These are phyloP conservation scores for Stegostoma tigrinum DNA, from an alignment of 2,113 vertebrate genomes.

Conservation along the genomic window DNA sequence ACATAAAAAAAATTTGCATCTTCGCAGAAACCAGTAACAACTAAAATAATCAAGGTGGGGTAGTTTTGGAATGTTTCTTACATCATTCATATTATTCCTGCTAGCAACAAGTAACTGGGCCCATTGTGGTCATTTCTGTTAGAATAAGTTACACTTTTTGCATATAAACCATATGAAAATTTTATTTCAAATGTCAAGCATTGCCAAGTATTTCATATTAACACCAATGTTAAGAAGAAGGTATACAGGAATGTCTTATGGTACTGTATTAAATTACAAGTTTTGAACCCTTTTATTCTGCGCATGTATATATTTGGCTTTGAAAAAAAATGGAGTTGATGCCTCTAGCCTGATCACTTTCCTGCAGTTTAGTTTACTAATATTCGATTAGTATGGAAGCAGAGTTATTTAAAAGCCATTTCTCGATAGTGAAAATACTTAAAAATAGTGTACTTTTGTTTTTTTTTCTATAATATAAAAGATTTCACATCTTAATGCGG, in stretches of 20 bases:
- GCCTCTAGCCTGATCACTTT: slow-evolving; percentile 68
- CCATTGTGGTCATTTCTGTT: slow-evolving; percentile 20
- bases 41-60: neutral
- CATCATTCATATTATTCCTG: neutral
- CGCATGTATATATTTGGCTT: slow-evolving; percentile 88
- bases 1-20: neutral
- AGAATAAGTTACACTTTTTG: slow-evolving; percentile 50
- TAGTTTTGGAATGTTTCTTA: slow-evolving; percentile 7
- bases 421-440: slow-evolving; percentile 94
- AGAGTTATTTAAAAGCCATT: slow-evolving; percentile 98
- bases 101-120: neutral
- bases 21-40: slow-evolving; percentile 20
- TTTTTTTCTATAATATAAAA: slow-evolving; percentile 75
- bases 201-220: slow-evolving; percentile 84
- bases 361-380: slow-evolving; percentile 59
- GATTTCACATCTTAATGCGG: slow-evolving; percentile 90
- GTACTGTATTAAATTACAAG: slow-evolving; percentile 84
- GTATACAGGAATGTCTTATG: slow-evolving; percentile 87
- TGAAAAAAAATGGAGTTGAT: slow-evolving; percentile 73
- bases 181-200: slow-evolving; percentile 88
- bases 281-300: slow-evolving; percentile 68
- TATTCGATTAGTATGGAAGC: slow-evolving; percentile 86
- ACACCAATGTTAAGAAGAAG: slow-evolving; percentile 95
- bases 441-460: slow-evolving; percentile 87
- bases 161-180: slow-evolving; percentile 79